A percentile compares a stretch with the other conserved stretches of the same genome.
phyloP scores from a whole-genome alignment of 2,888 invertebrate species.

The Eurois occulta region DNA sequence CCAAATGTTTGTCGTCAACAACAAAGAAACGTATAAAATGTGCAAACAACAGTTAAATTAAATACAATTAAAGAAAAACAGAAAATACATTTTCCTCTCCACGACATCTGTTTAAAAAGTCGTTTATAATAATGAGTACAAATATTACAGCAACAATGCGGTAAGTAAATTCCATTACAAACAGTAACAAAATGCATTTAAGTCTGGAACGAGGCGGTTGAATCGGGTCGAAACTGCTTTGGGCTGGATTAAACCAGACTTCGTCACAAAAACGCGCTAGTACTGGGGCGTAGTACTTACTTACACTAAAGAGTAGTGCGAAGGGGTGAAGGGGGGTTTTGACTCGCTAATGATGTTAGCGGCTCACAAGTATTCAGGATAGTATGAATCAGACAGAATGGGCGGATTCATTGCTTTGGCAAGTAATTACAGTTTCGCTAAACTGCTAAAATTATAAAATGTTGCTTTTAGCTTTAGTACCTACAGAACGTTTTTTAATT shows the following conservation, averaged over 20 bases:
- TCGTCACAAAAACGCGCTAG: constrained; percentile 59
- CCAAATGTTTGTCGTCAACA: constrained; percentile 43
- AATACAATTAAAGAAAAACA: constrained; percentile 36
- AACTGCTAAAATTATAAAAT: constrained; percentile 53
- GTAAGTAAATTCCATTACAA: constrained; percentile 53
- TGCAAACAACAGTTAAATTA: constrained; percentile 47
- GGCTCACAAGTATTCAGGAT: constrained; percentile 51
- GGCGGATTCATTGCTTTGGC: constrained; percentile 51
- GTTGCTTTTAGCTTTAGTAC: constrained; percentile 23
- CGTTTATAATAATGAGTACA: constrained; percentile 61
- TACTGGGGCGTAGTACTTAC: constrained; percentile 38
- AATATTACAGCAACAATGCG: constrained; percentile 54
- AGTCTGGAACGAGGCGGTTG: constrained; percentile 49
- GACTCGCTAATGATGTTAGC: constrained; percentile 68
- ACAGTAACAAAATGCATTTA: constrained; percentile 59
- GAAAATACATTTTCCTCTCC: constrained; percentile 27
- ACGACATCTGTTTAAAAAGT: constrained; percentile 45
- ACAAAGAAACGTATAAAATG: constrained; percentile 46
- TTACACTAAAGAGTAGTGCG: constrained; percentile 47
- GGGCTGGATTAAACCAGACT: constrained; percentile 56
- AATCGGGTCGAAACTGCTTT: constrained; percentile 55
- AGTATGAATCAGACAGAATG: constrained; percentile 54
- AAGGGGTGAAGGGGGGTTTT: constrained; percentile 27
- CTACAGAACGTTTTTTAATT: constrained; percentile 44
- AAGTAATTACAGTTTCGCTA: constrained; percentile 60